Conservation (phyloP, 2,888 invertebrate genomes). For the Sphecodes monilicornis region DNA sequence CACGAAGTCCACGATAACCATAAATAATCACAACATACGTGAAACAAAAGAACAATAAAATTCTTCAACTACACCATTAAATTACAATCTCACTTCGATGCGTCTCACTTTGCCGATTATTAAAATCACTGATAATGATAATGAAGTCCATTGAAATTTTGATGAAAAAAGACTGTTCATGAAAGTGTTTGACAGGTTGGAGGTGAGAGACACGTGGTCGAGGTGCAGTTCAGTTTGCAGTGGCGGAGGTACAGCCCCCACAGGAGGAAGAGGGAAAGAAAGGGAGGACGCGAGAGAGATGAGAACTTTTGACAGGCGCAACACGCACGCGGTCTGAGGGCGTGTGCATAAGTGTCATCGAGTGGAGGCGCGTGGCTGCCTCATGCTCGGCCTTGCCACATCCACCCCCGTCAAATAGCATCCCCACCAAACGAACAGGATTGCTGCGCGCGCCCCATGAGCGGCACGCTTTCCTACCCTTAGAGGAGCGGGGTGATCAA, state of each 20-base stretch:
- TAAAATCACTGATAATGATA: not conserved
- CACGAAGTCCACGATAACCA: not conserved
- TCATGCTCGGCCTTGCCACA: slow-evolving; percentile 73
- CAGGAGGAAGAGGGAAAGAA: slow-evolving; percentile 15
- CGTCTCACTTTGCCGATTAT: not conserved
- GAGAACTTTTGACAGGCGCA: slow-evolving; percentile 61
- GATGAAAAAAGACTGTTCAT: too few relatives aligned
- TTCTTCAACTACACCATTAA: not conserved
- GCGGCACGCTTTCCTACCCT: slow-evolving; percentile 40
- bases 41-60: not conserved
- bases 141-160: not conserved
- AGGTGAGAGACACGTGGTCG: slow-evolving; percentile 21
- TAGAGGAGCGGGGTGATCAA: slow-evolving; percentile 12
- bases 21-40: not conserved
- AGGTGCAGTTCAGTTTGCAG: not conserved
- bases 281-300: slow-evolving; percentile 27
- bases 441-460: slow-evolving; percentile 62
- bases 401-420: slow-evolving; percentile 66
- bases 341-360: slow-evolving; percentile 78
- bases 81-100: not conserved
- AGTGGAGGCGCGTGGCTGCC: slow-evolving; percentile 78
- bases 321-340: slow-evolving; percentile 67
- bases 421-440: slow-evolving; percentile 59
- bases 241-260: not conserved
- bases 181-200: too few relatives aligned